phyloP scores from a whole-genome alignment of 37 sponge, comb jelly and placozoan genomes.

The Ianthella basta region DNA sequence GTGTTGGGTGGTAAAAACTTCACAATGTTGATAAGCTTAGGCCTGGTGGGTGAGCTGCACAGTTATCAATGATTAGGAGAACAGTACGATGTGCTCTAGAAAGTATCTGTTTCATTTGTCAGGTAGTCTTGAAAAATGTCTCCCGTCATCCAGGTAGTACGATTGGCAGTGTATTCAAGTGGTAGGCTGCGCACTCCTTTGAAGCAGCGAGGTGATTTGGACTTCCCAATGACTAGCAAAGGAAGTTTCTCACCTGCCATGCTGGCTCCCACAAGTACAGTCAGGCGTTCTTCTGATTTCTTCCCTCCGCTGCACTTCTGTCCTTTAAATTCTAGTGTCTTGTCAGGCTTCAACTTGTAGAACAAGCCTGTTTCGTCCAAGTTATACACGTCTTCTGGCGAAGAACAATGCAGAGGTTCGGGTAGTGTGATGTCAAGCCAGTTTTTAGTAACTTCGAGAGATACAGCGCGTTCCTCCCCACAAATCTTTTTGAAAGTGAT shows the following conservation, averaged over 20 bases:
- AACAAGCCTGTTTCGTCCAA: conserved; percentile 29
- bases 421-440: conserved; percentile 27
- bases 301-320: conserved; percentile 23
- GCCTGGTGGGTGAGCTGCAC: conserved; percentile 25
- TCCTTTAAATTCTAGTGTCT: conserved; percentile 27
- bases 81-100: neutral
- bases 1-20: conserved; percentile 42
- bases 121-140: conserved; percentile 15
- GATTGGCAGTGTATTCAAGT: conserved; percentile 25
- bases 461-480: conserved; percentile 21
- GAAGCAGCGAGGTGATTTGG: conserved; percentile 27
- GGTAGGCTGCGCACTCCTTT: neutral
- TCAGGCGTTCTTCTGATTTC: conserved; percentile 13
- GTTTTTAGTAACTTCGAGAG: neutral
- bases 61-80: conserved; percentile 44
- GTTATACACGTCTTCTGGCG: conserved; percentile 26
- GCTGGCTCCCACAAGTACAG: conserved; percentile 33
- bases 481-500: conserved; percentile 30
- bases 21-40: neutral
- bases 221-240: conserved; percentile 33
- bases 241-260: conserved; percentile 27
- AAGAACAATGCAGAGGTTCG: conserved; percentile 7
- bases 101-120: neutral
- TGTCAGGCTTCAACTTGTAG: conserved; percentile 24
- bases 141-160: conserved; percentile 44